A percentile compares a stretch with the other conserved stretches of the same genome.
phyloP scores from a whole-genome alignment of 2,888 invertebrate species.

The Thera obeliscata region DNA sequence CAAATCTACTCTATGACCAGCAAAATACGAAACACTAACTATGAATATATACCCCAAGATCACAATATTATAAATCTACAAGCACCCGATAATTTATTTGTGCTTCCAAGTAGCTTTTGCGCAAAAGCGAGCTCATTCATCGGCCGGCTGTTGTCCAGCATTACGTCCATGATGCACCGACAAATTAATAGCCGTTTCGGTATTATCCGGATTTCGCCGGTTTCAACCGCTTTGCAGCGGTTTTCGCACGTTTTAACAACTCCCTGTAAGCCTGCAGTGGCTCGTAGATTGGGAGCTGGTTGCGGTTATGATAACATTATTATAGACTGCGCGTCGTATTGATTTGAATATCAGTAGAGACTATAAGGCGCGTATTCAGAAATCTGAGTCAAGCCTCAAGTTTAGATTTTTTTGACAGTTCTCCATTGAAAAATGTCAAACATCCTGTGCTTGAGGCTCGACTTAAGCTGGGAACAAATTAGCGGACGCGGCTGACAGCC shows the following conservation, averaged over 20 bases:
- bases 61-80: neutral
- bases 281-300: constrained; percentile 15
- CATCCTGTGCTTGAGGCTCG: too few relatives aligned
- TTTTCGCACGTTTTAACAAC: constrained; percentile 36
- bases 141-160: constrained; percentile 33
- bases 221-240: constrained; percentile 30
- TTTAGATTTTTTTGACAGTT: too few relatives aligned
- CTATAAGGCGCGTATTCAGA: too few relatives aligned
- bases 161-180: constrained; percentile 44
- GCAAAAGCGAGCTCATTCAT: constrained; percentile 19
- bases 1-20: too few relatives aligned
- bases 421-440: too few relatives aligned
- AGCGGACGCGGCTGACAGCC: too few relatives aligned
- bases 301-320: neutral
- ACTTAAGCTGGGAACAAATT: too few relatives aligned
- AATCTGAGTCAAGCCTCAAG: too few relatives aligned
- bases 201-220: constrained; percentile 47
- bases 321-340: too few relatives aligned
- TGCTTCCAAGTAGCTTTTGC: constrained; percentile 3
- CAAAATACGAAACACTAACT: too few relatives aligned
- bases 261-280: constrained; percentile 24
- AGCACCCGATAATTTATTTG: constrained; percentile 6
- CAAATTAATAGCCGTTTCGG: constrained; percentile 51
- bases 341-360: too few relatives aligned
- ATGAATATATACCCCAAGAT: neutral